Evolutionary conservation across 1,140 invertebrate species (phyloP), one percentile per base, ranked within the genome.

Genomic region (Mylabris phalerata): DNA sequence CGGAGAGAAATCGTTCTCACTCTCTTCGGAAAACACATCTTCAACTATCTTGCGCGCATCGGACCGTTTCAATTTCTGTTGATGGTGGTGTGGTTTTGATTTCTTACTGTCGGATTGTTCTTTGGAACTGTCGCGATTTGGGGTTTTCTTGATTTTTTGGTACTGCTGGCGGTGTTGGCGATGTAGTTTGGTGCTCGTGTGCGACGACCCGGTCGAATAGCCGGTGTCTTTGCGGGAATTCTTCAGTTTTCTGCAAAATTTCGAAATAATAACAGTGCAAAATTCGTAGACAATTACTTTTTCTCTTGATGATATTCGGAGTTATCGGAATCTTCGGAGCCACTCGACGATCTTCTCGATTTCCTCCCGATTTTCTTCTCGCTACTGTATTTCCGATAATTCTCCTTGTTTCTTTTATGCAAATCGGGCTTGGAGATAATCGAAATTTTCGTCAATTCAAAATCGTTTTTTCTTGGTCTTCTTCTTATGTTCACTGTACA

Each of bases 401-500:
- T 45, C 48, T 48, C 43, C 64, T 41, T 24, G 7, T 41, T 60
- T 55, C 62, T 25, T 44, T 59, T 43, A 45, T 72, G 73, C 55
- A 75, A 68, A 55, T 78, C 75, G 3, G 66, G 66, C 38, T 75
- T 73, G 0, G 82, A 82, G 60, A 85, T 83, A 57, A 84, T 82
- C 13, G 82, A 83, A 41, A 84, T 81, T 59, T 66, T 65, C 5
- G 66, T 74, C 60, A 71, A 73, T 71, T 74, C 75, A 61, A 61
- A 77, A 61, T 68, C 77, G 60, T 72, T 75, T 66, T n/a, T 44
- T 75, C 68, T 48, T 76, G 75, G 58, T 55, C 27, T 54, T 75
- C 61, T 79, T 80, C 70, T 79, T 82, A 67, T 79, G 81, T 67
- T 84, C 82, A 50, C 80, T 72, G 61, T 92, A 86, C 0, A 93